Evolutionary conservation across 2,888 invertebrate genomes (phyloP).

Genomic region (Drosophila monieri): DNA sequence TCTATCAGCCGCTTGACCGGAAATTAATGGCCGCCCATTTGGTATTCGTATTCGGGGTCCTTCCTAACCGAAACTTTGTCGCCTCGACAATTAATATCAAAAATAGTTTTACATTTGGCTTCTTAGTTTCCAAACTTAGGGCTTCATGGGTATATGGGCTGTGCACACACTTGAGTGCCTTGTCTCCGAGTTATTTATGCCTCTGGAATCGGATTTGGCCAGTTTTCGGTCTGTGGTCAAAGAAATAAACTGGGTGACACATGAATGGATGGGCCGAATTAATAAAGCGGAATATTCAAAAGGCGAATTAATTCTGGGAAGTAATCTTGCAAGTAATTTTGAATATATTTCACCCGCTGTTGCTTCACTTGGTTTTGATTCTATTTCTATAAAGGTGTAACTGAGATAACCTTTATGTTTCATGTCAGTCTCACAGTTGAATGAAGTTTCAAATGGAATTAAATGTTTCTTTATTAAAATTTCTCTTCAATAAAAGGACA

Average conservation of each 20-base stretch:
- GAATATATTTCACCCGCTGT: conserved; percentile 8
- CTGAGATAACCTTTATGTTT: background rate
- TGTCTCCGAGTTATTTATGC: conserved; percentile 69
- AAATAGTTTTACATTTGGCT: conserved; percentile 62
- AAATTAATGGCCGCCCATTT: conserved; percentile 71
- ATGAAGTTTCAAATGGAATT: background rate
- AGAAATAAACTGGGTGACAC: conserved; percentile 1
- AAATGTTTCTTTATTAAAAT: background rate
- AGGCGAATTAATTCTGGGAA: conserved; percentile 20
- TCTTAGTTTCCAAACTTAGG: conserved; percentile 8
- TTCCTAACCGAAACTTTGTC: conserved; percentile 30
- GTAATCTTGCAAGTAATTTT: conserved; percentile 24
- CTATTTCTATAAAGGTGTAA: background rate
- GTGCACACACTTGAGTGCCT: conserved; percentile 70
- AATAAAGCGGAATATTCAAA: conserved; percentile 35
- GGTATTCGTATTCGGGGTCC: conserved; percentile 24
- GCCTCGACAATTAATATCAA: conserved; percentile 72
- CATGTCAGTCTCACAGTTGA: background rate
- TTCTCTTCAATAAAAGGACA: background rate
- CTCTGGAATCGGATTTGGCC: conserved; percentile 7
- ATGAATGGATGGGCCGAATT: conserved; percentile 21
- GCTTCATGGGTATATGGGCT: conserved; percentile 17
- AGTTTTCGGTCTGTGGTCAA: background rate
- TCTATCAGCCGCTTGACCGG: conserved; percentile 75
- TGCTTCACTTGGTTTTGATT: background rate